These are phyloP conservation scores for Synanthedon andrenaeformis DNA, from an alignment of 2,888 invertebrate genomes.

Conservation along the genomic window DNA sequence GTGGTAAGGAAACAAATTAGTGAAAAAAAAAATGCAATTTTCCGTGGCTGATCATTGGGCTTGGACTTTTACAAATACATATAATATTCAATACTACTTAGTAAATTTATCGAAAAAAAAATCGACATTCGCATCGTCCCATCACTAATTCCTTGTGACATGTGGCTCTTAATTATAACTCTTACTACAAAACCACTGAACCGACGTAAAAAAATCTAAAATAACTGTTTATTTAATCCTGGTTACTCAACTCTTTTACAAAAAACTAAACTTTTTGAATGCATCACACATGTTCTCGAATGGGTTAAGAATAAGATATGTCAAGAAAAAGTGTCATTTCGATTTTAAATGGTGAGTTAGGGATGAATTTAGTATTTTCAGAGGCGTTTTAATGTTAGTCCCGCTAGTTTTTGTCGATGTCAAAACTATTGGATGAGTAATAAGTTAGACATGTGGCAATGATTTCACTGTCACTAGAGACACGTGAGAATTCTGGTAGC, in stretches of 20 bases:
- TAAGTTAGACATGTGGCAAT: constrained; percentile 46
- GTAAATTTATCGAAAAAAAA: background rate
- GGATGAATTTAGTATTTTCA: constrained; percentile 54
- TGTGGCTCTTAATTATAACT: constrained; percentile 64
- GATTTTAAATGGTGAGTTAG: constrained; percentile 62
- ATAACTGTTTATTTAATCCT: constrained; percentile 59
- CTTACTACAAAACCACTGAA: constrained; percentile 56
- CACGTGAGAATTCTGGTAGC: constrained; percentile 48
- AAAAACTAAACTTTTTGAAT: constrained; percentile 29
- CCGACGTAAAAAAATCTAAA: constrained; percentile 46
- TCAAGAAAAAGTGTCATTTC: constrained; percentile 51
- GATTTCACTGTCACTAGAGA: constrained; percentile 44
- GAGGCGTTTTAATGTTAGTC: constrained; percentile 29
- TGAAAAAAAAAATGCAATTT: too few relatives aligned
- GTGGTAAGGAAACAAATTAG: too few relatives aligned
- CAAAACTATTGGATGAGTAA: constrained; percentile 45
- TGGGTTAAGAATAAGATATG: constrained; percentile 48
- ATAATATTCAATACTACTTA: too few relatives aligned
- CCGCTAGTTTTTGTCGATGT: constrained; percentile 22
- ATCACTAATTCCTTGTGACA: constrained; percentile 36
- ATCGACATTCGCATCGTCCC: constrained; percentile 2
- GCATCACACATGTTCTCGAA: constrained; percentile 41
- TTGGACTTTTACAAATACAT: too few relatives aligned
- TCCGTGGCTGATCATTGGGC: too few relatives aligned
- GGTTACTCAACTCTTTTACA: constrained; percentile 55